phyloP scores from a whole-genome alignment of 2,888 invertebrate species.

The Dendrolimus houi region DNA sequence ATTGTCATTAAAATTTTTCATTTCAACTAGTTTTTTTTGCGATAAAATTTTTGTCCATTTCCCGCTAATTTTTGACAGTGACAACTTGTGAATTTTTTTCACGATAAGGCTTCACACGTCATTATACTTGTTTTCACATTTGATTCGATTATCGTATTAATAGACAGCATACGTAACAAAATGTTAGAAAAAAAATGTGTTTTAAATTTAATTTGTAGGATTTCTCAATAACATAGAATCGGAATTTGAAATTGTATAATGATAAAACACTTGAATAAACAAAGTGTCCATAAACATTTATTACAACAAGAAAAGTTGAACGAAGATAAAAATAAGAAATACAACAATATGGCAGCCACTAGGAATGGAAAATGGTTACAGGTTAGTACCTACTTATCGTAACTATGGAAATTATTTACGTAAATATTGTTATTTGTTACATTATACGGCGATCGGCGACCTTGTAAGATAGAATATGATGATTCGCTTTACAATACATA shows the following conservation, averaged over 20 bases:
- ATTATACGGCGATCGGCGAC: too few relatives aligned
- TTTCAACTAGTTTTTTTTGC: not conserved
- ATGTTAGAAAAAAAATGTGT: not conserved
- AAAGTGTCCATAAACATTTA: conserved; percentile 52
- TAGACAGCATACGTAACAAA: not conserved
- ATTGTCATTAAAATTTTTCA: not conserved
- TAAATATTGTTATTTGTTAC: too few relatives aligned
- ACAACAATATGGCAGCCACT: conserved; percentile 37
- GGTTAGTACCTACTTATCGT: conserved; percentile 27
- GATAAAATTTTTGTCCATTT: not conserved
- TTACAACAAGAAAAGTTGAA: conserved; percentile 40
- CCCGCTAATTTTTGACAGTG: conserved; percentile 6
- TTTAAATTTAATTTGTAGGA: conserved; percentile 3
- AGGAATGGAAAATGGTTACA: conserved; percentile 54
- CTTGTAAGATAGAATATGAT: too few relatives aligned
- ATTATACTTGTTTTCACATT: not conserved
- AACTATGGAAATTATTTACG: too few relatives aligned
- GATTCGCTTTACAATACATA: too few relatives aligned
- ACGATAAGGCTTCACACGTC: not conserved
- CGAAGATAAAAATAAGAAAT: conserved; percentile 37
- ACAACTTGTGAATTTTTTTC: not conserved
- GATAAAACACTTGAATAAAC: conserved; percentile 56
- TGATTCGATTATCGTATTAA: not conserved
- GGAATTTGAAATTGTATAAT: conserved; percentile 22
- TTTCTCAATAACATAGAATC: conserved; percentile 5